Percentiles rank a stretch among this genome's conserved stretches.
Conservation (phyloP, 2,888 invertebrate species). For the Plebejus argus region DNA sequence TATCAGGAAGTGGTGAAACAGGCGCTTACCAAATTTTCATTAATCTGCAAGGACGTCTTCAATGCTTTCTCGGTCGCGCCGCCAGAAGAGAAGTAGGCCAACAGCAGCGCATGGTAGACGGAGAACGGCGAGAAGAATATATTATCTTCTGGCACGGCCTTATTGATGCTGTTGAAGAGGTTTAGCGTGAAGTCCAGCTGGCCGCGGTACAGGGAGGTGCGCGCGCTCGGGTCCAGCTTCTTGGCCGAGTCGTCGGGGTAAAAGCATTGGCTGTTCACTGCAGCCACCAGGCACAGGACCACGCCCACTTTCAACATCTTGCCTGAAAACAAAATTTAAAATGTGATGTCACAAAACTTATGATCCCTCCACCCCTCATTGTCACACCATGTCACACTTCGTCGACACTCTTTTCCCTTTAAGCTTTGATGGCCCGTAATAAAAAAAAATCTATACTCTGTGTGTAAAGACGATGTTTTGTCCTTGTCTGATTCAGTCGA, state of each 20-base stretch:
- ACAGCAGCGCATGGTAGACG: constrained; percentile 88
- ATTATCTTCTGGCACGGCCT: constrained; percentile 85
- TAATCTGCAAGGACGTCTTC: constrained; percentile 82
- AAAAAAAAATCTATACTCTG: too few species aligned
- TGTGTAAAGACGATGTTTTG: too few species aligned
- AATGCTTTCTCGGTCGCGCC: constrained; percentile 85
- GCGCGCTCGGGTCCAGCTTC: constrained; percentile 67
- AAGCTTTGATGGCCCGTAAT: too few species aligned
- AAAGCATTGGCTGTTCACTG: constrained; percentile 68
- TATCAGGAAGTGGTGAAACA: too few species aligned
- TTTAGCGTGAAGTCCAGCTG: constrained; percentile 86
- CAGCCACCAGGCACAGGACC: constrained; percentile 51
- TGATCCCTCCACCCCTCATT: too few species aligned
- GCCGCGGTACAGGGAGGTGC: constrained; percentile 63
- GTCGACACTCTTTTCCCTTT: too few species aligned
- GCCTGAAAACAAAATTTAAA: too few species aligned
- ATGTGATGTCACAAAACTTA: too few species aligned
- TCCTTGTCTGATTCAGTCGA: too few species aligned
- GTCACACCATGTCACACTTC: too few species aligned
- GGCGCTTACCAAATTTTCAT: constrained; percentile 78
- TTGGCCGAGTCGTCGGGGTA: constrained; percentile 69
- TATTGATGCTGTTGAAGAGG: constrained; percentile 84
- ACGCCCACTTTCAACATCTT: constrained; percentile 60
- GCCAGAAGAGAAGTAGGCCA: constrained; percentile 89
- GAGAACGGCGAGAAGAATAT: constrained; percentile 95